Percentiles rank a stretch among this genome's conserved stretches.
phyloP scores from a whole-genome alignment of 2,888 invertebrate species.

The Selenia dentaria region DNA sequence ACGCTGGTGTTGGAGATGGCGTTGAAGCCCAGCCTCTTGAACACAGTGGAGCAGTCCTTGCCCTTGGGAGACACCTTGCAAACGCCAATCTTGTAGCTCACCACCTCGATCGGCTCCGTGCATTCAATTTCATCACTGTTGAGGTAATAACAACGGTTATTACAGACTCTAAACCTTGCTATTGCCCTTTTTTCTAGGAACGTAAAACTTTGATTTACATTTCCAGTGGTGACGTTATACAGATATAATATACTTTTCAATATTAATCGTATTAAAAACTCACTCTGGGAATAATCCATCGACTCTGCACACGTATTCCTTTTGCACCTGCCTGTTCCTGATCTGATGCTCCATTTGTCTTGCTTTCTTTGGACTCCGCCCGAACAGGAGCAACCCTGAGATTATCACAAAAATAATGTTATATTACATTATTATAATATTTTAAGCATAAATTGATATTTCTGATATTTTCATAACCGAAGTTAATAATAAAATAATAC shows the following conservation, averaged over 20 bases:
- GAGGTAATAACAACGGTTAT: too few species aligned
- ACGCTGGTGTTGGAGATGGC: slow-evolving; percentile 96
- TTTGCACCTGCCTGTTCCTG: slow-evolving; percentile 94
- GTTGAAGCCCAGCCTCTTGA: slow-evolving; percentile 95
- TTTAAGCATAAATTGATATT: too few species aligned
- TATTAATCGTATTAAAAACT: too few species aligned
- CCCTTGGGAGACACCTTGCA: slow-evolving; percentile 97
- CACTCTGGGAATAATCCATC: slow-evolving; percentile 97
- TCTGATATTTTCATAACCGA: too few species aligned
- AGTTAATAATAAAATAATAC: too few species aligned
- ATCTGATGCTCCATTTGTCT: slow-evolving; percentile 98
- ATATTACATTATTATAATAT: too few species aligned
- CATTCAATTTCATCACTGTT: slow-evolving; percentile 92
- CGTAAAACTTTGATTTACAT: too few species aligned
- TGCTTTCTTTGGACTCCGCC: slow-evolving; percentile 96
- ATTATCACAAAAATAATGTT: too few species aligned
- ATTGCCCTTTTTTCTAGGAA: too few species aligned
- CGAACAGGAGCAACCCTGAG: slow-evolving; percentile 92
- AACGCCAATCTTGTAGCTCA: slow-evolving; percentile 98
- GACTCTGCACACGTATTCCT: slow-evolving; percentile 97
- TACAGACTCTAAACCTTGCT: too few species aligned
- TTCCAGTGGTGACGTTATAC: too few species aligned
- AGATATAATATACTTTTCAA: too few species aligned
- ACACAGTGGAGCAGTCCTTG: slow-evolving; percentile 96
- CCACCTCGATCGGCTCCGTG: slow-evolving; percentile 95